Conservation (phyloP, 2,113 vertebrate genomes). For the Eulemur macaco region DNA sequence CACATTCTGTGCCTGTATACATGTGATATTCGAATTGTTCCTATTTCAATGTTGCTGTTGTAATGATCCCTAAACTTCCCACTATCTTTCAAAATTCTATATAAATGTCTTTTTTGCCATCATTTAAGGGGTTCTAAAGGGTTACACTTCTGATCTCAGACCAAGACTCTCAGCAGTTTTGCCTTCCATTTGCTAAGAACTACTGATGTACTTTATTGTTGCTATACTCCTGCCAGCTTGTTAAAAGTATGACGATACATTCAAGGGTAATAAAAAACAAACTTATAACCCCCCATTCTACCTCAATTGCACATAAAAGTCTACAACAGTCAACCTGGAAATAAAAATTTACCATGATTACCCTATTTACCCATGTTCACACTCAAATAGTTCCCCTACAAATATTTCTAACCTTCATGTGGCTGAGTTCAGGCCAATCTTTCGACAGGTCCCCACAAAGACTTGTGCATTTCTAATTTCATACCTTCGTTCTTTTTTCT, state of each 20-base stretch:
- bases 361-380: not conserved
- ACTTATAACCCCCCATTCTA: not conserved
- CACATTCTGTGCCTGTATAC: not conserved
- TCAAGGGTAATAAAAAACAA: not conserved
- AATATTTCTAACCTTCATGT: not conserved
- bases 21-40: not conserved
- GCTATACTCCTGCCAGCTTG: not conserved
- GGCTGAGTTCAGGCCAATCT: not conserved
- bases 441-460: not conserved
- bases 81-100: not conserved
- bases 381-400: not conserved
- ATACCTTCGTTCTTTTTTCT: not conserved
- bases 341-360: not conserved
- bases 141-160: not conserved
- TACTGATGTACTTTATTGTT: not conserved
- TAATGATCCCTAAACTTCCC: not conserved
- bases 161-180: not conserved
- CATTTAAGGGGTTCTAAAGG: not conserved
- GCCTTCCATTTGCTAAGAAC: not conserved
- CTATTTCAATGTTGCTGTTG: not conserved
- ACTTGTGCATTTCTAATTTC: not conserved
- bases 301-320: not conserved
- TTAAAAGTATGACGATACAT: not conserved
- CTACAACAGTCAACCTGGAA: not conserved
- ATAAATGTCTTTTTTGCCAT: not conserved